Evolutionary conservation across 1,140 invertebrate genomes (phyloP), one percentile per base, ranked within the genome.

Genomic region (Solenopsis invicta): DNA sequence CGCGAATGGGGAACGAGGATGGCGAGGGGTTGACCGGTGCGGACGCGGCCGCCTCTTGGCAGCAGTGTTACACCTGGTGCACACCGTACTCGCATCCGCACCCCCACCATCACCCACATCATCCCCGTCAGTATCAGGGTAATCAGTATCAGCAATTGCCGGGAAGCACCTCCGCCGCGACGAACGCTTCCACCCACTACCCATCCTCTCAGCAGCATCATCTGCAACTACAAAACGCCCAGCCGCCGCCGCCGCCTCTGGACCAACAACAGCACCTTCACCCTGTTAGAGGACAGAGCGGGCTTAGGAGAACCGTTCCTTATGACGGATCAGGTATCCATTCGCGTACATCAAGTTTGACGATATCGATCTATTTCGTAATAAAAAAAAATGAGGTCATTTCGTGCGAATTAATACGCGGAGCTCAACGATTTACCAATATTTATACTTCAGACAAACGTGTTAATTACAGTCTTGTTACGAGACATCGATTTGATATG

Each of bases 61-160:
- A 94, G 50, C 94, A 94, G 29, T 92, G 94, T 37, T 94, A 94
- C 74, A 90, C 89, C 50, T 94, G 94, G 93, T 91, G 86, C 67
- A 82, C 86, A 9, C 89, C 92, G 37, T 91, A 92, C 45, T 85
- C 91, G 21, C 91, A 93, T 75, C 66, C 88, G 0, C 87, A 91
- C 13, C 67, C 85, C 0, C 89, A 93, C 24, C 89, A 90, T 9
- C 85, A 93, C 48, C 66, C 61, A n/a, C 88, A 87, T 59, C 86
- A 93, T 56, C 86, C 85, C 4, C 85, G 85, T 77, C 92, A 93
- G 62, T 90, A 92, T 16, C 91, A 90, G 13, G 54, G 48, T 16
- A 59, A 81, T 6, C 91, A 93, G 45, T 89, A 92, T 59, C 91
- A 93, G n/a, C 93, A 93, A 9, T 89, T 87, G 50, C 86, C 87